Evolutionary conservation across 2,888 invertebrate genomes (phyloP).

Genomic region (Mesorhabditis belari): DNA sequence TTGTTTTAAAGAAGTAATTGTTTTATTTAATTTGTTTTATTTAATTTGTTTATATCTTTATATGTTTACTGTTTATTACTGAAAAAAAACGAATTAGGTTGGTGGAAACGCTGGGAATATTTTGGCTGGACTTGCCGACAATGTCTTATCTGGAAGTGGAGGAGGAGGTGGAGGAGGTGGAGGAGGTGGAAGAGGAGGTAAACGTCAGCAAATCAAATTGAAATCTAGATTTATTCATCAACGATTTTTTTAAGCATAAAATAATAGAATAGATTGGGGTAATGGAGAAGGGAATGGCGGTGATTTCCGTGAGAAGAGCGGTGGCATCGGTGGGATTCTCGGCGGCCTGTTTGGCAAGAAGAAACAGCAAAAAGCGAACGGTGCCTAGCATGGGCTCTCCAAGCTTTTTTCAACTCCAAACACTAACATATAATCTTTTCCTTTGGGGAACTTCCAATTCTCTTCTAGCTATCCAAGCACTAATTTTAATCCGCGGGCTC

Average conservation of each 20-base stretch:
- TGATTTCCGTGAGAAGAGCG: neutral
- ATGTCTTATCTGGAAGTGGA: slow-evolving; percentile 39
- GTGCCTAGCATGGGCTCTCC: neutral
- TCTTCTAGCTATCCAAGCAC: too few species aligned
- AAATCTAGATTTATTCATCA: too few species aligned
- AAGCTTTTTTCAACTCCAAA: too few species aligned
- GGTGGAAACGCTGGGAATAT: slow-evolving; percentile 44
- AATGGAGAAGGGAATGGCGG: slow-evolving; percentile 22
- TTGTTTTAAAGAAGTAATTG: neutral
- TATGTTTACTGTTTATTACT: too few species aligned
- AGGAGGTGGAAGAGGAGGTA: slow-evolving; percentile 12
- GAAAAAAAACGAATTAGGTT: slow-evolving; percentile 13
- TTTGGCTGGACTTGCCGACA: slow-evolving; percentile 42
- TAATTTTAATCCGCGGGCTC: too few species aligned
- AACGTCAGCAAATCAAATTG: neutral
- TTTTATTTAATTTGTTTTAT: neutral
- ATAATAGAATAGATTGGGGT: slow-evolving; percentile 27
- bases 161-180: slow-evolving; percentile 25
- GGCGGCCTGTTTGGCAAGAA: neutral
- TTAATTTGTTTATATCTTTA: neutral
- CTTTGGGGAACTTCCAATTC: too few species aligned
- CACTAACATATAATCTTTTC: too few species aligned
- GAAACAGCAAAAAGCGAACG: neutral
- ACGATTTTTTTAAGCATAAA: too few species aligned
- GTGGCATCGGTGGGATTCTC: neutral